These are phyloP conservation scores for Omphaloscelis lunosa DNA, from an alignment of 2,888 invertebrate species.

Conservation along the genomic window DNA sequence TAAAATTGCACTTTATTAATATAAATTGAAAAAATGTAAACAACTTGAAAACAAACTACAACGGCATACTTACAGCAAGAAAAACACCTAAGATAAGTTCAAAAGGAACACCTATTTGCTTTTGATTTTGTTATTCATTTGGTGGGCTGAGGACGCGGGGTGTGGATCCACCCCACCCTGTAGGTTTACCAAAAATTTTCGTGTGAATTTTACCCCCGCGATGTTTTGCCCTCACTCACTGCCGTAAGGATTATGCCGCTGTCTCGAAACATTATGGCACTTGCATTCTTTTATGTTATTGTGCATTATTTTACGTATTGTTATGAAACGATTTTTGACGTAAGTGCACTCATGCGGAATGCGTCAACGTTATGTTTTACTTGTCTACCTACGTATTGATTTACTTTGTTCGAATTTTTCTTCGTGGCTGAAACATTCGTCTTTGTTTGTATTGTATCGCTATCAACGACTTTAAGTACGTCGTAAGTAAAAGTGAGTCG, in stretches of 20 bases:
- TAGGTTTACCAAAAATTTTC: constrained; percentile 70
- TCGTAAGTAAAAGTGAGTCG: constrained; percentile 56
- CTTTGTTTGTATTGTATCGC: constrained; percentile 5
- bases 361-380: constrained; percentile 33
- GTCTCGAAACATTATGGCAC: constrained; percentile 62
- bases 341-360: constrained; percentile 45
- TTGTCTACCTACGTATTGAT: constrained; percentile 32
- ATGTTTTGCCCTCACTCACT: constrained; percentile 51
- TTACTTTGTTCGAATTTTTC: constrained; percentile 29
- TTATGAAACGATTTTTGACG: constrained; percentile 57
- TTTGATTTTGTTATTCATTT: constrained; percentile 84
- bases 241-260: constrained; percentile 62
- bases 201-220: constrained; percentile 65
- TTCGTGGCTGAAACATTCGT: constrained; percentile 1
- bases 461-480: constrained; percentile 17
- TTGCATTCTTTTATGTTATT: constrained; percentile 61
- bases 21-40: neutral
- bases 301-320: constrained; percentile 59
- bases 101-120: constrained; percentile 73
- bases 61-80: constrained; percentile 34
- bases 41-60: constrained; percentile 23
- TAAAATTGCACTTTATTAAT: neutral
- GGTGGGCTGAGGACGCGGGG: constrained; percentile 69
- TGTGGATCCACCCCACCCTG: constrained; percentile 57
- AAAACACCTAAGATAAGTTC: constrained; percentile 67